These are phyloP conservation scores for Aelia acuminata DNA, from an alignment of 2,888 invertebrate genomes.

Conservation along the genomic window DNA sequence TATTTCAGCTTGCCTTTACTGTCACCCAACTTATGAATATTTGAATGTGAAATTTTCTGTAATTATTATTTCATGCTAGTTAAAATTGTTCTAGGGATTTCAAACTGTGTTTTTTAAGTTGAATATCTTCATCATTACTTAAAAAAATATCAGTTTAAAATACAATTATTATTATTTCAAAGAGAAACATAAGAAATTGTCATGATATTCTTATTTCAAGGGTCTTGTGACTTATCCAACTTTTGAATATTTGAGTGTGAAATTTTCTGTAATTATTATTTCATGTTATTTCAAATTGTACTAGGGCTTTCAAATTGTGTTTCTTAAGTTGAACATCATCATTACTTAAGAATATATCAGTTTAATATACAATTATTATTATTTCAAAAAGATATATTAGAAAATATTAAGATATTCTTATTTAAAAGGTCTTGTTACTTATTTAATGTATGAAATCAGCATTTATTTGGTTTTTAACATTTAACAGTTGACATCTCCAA, in stretches of 20 bases:
- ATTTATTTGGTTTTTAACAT: slow-evolving; percentile 38
- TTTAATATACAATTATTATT: neutral
- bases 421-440: neutral
- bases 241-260: neutral
- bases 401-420: neutral
- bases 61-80: slow-evolving; percentile 1
- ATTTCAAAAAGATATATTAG: neutral
- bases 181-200: neutral
- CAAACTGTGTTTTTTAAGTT: neutral
- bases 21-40: neutral
- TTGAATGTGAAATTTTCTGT: neutral
- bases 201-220: neutral
- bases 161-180: neutral
- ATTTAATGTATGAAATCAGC: neutral
- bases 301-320: neutral
- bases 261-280: neutral
- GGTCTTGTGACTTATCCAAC: neutral
- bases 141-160: neutral
- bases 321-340: neutral
- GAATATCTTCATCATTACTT: neutral
- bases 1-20: slow-evolving; percentile 5
- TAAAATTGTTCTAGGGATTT: neutral
- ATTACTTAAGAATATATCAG: neutral
- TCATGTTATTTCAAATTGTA: neutral
- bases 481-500: neutral